Percentiles rank a stretch among this genome's conserved stretches.
Conservation (phyloP, 2,113 vertebrate genomes). For the Crotalus tigris region DNA sequence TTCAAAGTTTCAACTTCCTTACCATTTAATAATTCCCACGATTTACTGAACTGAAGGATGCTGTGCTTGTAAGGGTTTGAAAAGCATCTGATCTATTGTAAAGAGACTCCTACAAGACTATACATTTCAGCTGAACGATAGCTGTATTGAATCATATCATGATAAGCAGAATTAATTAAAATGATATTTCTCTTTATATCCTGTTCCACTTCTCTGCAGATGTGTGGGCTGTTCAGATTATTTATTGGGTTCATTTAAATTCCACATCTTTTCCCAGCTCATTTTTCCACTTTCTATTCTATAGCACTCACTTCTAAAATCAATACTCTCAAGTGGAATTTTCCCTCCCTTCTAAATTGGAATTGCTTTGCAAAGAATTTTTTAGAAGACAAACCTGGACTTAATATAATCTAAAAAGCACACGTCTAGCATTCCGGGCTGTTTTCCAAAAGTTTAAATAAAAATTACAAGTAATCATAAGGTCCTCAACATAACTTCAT, state of each 20-base stretch:
- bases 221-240: slow-evolving; percentile 61
- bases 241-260: slow-evolving; percentile 69
- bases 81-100: slow-evolving; percentile 31
- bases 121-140: background rate
- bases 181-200: slow-evolving; percentile 49
- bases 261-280: slow-evolving; percentile 56
- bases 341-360: slow-evolving; percentile 47
- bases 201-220: slow-evolving; percentile 57
- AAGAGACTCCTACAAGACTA: slow-evolving; percentile 35
- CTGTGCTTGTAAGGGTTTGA: slow-evolving; percentile 17
- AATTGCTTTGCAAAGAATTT: slow-evolving; percentile 46
- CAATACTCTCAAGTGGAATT: slow-evolving; percentile 59
- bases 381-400: slow-evolving; percentile 46
- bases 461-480: slow-evolving; percentile 33
- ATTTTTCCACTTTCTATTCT: slow-evolving; percentile 63
- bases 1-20: slow-evolving; percentile 3
- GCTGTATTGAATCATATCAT: slow-evolving; percentile 10
- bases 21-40: slow-evolving; percentile 14
- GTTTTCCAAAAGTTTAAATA: slow-evolving; percentile 29
- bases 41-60: background rate
- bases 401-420: background rate
- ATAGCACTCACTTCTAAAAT: slow-evolving; percentile 61
- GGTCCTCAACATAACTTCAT: background rate
- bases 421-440: background rate
- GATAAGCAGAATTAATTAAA: slow-evolving; percentile 45